Conservation (phyloP, 2,888 invertebrate species). For the Pyralis farinalis region DNA sequence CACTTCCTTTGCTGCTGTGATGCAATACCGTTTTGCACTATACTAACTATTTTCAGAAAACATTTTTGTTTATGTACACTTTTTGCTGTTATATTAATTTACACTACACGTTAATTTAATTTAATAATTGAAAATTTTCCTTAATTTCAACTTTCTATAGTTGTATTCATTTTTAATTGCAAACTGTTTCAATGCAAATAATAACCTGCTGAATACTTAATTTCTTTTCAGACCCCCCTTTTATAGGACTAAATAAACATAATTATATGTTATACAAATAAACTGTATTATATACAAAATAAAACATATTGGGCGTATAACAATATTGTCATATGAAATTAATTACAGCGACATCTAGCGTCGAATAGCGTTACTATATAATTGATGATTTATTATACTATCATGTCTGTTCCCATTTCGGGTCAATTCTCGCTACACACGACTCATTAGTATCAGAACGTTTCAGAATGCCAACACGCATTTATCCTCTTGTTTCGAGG, state of each 20-base stretch:
- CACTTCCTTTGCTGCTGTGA: slow-evolving; percentile 78
- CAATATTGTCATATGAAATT: background rate
- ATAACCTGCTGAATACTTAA: too few relatives aligned
- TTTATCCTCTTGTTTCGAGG: slow-evolving; percentile 45
- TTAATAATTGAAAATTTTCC: too few relatives aligned
- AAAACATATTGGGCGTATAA: slow-evolving; percentile 6
- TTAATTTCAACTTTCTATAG: too few relatives aligned
- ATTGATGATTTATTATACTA: slow-evolving; percentile 37
- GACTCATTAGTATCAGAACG: slow-evolving; percentile 28
- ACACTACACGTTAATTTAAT: too few relatives aligned
- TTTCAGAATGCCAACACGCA: slow-evolving; percentile 27
- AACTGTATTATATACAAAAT: too few relatives aligned
- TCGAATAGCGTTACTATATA: slow-evolving; percentile 50
- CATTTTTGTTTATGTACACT: too few relatives aligned
- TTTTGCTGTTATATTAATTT: too few relatives aligned
- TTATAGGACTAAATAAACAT: too few relatives aligned
- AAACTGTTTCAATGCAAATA: too few relatives aligned
- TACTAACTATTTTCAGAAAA: slow-evolving; percentile 71
- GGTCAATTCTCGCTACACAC: slow-evolving; percentile 44
- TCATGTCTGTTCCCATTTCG: slow-evolving; percentile 54
- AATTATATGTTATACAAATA: too few relatives aligned
- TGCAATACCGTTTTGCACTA: slow-evolving; percentile 74
- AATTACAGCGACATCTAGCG: slow-evolving; percentile 54
- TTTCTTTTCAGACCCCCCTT: too few relatives aligned
- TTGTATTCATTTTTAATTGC: too few relatives aligned